Evolutionary conservation across 1,140 invertebrate genomes (phyloP), one percentile per base, ranked within the genome.

Genomic region (Drosophila rhopaloa): DNA sequence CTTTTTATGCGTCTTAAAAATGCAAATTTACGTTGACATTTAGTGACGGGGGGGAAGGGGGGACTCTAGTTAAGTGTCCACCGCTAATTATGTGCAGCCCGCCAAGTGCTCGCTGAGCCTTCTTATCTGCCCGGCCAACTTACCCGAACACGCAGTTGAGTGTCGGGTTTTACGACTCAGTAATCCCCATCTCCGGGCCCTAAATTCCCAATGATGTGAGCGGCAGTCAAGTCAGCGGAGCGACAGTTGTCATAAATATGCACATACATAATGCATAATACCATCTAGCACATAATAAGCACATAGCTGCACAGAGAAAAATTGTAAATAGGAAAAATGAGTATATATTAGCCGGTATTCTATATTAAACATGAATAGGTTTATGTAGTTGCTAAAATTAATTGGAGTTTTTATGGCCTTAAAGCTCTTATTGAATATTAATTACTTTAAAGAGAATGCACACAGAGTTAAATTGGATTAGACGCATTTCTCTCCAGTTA

Each of bases 11-110:
- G 66, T 46, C 67, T 81, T 86, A 70, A 88, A 86, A 88, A 89
- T 89, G 84, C 67, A 86, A 86, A 86, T 86, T 88, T 86, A 86
- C 84, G 79, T 56, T 76, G 76, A 79, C 83, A 79, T 71, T 58
- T 56, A 63, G 50, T 47, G 48, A 35, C n/a, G 43, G 47, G 8
- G 24, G 4, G 29, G 3, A 14, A 13, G 19, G 14, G 13, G 37
- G 32, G 32, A 51, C 50, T 65, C 70, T 71, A 81, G 74, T 88
- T 76, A 79, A 84, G 82, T 66, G 79, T 54, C 56, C 65, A 67
- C 50, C 71, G 79, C 84, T 86, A 86, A 86, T 86, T 86, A 86
- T 79, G 67, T 83, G 83, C 83, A 88, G 79, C 79, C 76, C 53
- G 59, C 48, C 66, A 86, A 86, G 83, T 88, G 83, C 41, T 60